These are phyloP conservation scores for Caenorhabditis virilis DNA, from an alignment of 2,888 invertebrate genomes.

Conservation along the genomic window DNA sequence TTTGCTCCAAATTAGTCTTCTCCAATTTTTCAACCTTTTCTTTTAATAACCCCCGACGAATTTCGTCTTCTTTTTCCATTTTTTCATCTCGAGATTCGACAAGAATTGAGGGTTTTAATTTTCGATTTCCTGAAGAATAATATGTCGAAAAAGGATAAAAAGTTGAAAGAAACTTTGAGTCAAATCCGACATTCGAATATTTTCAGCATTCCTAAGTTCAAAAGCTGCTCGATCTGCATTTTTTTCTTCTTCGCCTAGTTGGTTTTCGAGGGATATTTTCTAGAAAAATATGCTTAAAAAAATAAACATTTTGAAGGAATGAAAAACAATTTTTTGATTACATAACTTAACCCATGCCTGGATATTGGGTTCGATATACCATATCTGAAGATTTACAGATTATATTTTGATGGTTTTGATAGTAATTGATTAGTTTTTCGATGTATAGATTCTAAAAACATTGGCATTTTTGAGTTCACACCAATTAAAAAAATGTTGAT, in stretches of 20 bases:
- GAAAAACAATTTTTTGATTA: too few species aligned
- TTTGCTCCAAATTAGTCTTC: slow-evolving; percentile 11
- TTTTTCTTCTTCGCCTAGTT: slow-evolving; percentile 10
- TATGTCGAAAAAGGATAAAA: not conserved
- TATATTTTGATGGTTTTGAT: too few species aligned
- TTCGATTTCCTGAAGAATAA: slow-evolving; percentile 18
- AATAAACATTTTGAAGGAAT: too few species aligned
- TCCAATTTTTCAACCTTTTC: slow-evolving; percentile 14
- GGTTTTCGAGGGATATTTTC: slow-evolving; percentile 25
- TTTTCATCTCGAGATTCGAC: slow-evolving; percentile 19
- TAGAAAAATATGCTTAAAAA: slow-evolving; percentile 5
- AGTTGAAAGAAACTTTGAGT: slow-evolving; percentile 8
- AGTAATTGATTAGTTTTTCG: too few species aligned
- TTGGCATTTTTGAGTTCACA: too few species aligned
- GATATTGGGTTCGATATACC: too few species aligned
- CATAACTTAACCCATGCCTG: too few species aligned
- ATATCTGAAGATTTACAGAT: too few species aligned
- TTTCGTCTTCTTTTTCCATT: slow-evolving; percentile 9
- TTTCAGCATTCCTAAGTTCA: slow-evolving; percentile 27
- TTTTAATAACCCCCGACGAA: slow-evolving; percentile 6
- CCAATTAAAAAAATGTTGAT: too few species aligned
- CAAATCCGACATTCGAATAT: slow-evolving; percentile 17
- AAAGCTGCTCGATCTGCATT: slow-evolving; percentile 21
- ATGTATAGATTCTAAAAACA: too few species aligned
- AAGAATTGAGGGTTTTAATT: slow-evolving; percentile 18